Evolutionary conservation across 2,888 invertebrate genomes (phyloP), one percentile per base, ranked within the genome.

Genomic region (Lamellibrachia columna): DNA sequence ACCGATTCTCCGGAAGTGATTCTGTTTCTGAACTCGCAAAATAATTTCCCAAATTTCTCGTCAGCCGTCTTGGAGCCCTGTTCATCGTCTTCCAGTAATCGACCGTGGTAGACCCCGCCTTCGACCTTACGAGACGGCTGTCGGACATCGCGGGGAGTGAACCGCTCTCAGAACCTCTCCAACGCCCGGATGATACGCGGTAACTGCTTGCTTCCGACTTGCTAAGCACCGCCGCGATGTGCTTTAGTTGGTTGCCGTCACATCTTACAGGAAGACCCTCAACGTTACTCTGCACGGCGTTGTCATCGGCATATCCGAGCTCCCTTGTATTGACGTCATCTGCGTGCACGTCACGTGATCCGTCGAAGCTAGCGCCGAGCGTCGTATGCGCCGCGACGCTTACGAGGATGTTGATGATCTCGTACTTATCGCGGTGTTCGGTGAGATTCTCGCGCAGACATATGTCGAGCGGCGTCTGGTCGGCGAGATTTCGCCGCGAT

Each of bases 401-500:
- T 75, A 75, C 75, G 75, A 75, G 75, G 75, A 75, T 75, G n/a
- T n/a, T 22, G 75, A 75, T 75, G 75, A 75, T 75, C 22, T 75
- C 22, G 75, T 75, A 75, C 75, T 75, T 75, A n/a, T 75, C 75
- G n/a, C 75, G 75, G 22, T 75, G 75, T 75, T 22, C 75, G 75
- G 75, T n/a, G 75, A 75, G 75, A 75, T 75, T 75, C 75, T 75
- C 75, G 75, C 75, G 75, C 75, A 75, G 4, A 22, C 75, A 75
- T n/a, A 75, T 3, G 6, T 75, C 75, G 75, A 75, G 75, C 75
- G 75, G 75, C 75, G 75, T 75, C 75, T 75, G 75, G 75, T 75
- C 75, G 75, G 75, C 75, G 75, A 75, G 75, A 75, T 75, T 75
- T 75, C 75, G 75, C 75, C 75, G 75, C 75, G 75, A 75, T 15